phyloP scores from a whole-genome alignment of 2,113 vertebrate species.

The Halichoerus grypus region DNA sequence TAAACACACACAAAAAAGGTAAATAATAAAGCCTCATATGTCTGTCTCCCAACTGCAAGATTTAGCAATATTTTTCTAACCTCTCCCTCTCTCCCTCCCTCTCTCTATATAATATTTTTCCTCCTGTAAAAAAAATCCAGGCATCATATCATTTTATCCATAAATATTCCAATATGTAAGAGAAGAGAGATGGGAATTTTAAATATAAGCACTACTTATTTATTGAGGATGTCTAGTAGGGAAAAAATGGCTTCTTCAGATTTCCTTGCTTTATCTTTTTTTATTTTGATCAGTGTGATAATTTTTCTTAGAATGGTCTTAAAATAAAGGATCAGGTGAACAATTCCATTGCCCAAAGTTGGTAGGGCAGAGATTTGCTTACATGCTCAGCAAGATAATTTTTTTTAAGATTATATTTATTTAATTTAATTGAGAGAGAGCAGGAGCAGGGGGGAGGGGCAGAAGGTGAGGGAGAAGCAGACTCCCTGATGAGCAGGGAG shows the following conservation, averaged over 20 bases:
- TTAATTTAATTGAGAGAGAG: no score
- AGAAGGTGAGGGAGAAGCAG: no score
- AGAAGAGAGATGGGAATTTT: not conserved
- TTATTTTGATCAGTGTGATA: not conserved
- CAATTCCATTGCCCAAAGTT: not conserved
- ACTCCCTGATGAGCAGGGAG: no score
- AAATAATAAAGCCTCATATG: not conserved
- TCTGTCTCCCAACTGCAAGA: not conserved
- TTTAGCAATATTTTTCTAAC: not conserved
- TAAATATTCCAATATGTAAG: not conserved
- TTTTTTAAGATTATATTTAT: not conserved
- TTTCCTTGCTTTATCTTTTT: not conserved
- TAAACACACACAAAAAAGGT: not conserved
- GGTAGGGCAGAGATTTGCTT: not conserved
- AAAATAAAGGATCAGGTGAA: not conserved
- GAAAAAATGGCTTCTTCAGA: not conserved
- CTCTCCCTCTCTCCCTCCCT: not conserved
- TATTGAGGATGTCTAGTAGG: not conserved
- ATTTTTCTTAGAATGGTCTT: not conserved
- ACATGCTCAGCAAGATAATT: not conserved
- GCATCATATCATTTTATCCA: not conserved
- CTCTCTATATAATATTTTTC: not conserved
- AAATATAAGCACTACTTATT: not conserved
- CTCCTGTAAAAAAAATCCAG: not conserved
- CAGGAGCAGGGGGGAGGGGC: no score